Conservation (phyloP, 1,140 invertebrate genomes). For the Diachasmimorpha longicaudata region DNA sequence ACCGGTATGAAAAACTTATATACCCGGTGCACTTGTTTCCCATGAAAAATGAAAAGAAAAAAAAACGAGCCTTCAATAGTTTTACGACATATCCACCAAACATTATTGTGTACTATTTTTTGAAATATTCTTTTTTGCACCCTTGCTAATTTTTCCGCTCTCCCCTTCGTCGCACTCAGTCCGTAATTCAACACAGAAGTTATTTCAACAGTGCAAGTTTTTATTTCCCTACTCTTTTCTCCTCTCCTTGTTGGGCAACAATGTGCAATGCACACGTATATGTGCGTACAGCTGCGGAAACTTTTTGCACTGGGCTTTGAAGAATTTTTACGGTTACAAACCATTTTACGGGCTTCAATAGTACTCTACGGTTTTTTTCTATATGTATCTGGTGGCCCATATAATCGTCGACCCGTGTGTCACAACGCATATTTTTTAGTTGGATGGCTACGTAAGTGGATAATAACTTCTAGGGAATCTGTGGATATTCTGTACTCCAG, state of each 20-base stretch:
- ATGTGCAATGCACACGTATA: background rate
- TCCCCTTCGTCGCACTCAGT: background rate
- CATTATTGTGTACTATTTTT: background rate
- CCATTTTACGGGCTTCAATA: slow-evolving; percentile 21
- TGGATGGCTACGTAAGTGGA: slow-evolving; percentile 3
- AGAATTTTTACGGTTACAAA: slow-evolving; percentile 25
- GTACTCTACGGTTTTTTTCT: background rate
- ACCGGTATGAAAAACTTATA: background rate
- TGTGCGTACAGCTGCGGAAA: background rate
- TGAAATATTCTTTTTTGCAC: background rate
- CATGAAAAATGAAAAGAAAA: background rate
- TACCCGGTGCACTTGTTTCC: background rate
- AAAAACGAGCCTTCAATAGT: background rate
- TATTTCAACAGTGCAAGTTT: background rate
- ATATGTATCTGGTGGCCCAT: slow-evolving; percentile 8
- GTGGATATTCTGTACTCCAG: background rate
- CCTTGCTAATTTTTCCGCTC: background rate
- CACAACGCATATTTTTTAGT: slow-evolving; percentile 5
- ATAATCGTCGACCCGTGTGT: slow-evolving; percentile 20
- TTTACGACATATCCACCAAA: background rate
- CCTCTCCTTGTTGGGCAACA: background rate
- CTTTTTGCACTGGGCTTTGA: slow-evolving; percentile 13
- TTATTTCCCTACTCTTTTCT: background rate
- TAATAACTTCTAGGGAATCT: slow-evolving; percentile 5
- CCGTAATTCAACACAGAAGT: background rate